Base-by-base conservation (phyloP, 2,888 invertebrate genomes). In the Agriopis leucophaearia region DNA sequence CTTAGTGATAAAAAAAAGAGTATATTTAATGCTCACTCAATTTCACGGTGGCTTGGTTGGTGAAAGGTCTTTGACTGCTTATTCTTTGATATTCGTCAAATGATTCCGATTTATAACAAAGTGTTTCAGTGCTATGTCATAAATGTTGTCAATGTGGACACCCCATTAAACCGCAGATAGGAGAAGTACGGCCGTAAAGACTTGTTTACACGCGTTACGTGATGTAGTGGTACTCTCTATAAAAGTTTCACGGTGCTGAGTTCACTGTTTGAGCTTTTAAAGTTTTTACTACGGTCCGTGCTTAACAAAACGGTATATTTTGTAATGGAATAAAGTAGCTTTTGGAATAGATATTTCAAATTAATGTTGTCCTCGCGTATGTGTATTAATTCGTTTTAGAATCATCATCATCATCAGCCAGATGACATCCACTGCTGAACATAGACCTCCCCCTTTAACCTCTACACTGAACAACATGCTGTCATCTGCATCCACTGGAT, bases 131-230 rank as follows among this genome's bases (percentile, higher is more conserved):
- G n/a, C 51, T 9, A 15, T 10, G 10, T 3, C 8, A 42, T n/a
- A 55, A 55, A 55, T 44, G 42, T 55, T 51, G 57, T 36, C 50
- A 38, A 47, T 52, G 56, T 51, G 50, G 8, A n/a, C n/a, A 16
- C 45, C 8, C 54, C 48, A 50, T 35, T 45, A 40, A 40, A 4
- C 56, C 38, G 44, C 38, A 52, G 62, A 66, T 58, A 63, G 52
- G 42, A 42, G 12, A 52, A 45, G 45, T 56, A 45, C 38, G 35
- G 16, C 55, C 18, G 57, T 69, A 64, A 62, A 40, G 47, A 15
- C 27, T 36, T 67, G 69, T 69, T 64, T 69, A 69, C 64, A 61
- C 40, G 15, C n/a, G 57, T 16, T 52, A 62, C 62, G 62, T 67
- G 62, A 62, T 52, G 61, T 66, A 66, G 58, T 64, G 58, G 16